A percentile compares a stretch with the other conserved stretches of the same genome.
These are phyloP conservation scores for Bellardia bayeri DNA, from an alignment of 2,888 invertebrate species.

Conservation along the genomic window DNA sequence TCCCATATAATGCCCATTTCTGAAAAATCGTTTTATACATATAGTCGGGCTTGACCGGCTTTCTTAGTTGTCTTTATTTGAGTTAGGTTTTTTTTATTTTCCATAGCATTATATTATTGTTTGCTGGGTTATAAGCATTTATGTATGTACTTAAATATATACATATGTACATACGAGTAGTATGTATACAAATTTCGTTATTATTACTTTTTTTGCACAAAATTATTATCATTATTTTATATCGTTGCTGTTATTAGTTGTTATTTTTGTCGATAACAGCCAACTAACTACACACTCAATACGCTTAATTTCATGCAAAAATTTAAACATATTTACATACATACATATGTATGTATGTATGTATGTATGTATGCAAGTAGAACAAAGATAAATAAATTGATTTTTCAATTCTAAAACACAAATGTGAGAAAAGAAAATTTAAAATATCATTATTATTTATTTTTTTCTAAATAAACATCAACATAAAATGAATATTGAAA, in stretches of 20 bases:
- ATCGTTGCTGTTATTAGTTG: background rate
- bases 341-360: too few species aligned
- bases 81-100: too few species aligned
- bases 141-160: background rate
- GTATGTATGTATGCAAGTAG: too few species aligned
- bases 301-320: background rate
- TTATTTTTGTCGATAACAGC: background rate
- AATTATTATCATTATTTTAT: background rate
- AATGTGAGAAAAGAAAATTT: background rate
- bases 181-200: background rate
- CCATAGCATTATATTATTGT: background rate
- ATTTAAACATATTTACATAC: too few species aligned
- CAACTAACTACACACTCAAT: background rate
- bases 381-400: constrained; percentile 16
- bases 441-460: background rate
- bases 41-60: too few species aligned
- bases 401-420: constrained; percentile 16
- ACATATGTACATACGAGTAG: too few species aligned
- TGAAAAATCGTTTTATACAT: too few species aligned
- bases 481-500: background rate
- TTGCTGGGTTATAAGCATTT: background rate
- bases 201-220: background rate
- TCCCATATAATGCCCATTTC: too few species aligned
- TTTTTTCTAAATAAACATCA: background rate
- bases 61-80: too few species aligned